Percentiles rank a stretch among this genome's conserved stretches.
These are phyloP conservation scores for Drosophila tani DNA, from an alignment of 1,140 invertebrate genomes.

Conservation along the genomic window DNA sequence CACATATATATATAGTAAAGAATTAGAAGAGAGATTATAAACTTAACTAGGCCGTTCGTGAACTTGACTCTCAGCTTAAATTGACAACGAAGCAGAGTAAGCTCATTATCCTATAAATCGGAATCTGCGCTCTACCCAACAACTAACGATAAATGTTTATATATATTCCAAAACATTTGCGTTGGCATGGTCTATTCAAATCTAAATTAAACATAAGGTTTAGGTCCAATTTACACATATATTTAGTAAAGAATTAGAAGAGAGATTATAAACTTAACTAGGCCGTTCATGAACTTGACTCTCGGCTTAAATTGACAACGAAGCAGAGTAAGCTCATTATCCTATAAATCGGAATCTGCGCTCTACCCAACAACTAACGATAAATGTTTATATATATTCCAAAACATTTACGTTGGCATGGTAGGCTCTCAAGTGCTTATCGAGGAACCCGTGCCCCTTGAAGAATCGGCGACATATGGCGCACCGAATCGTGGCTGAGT, in stretches of 20 bases:
- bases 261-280: neutral
- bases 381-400: neutral
- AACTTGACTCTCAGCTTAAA: too few species aligned
- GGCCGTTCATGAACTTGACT: slow-evolving; percentile 1
- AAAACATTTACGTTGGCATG: neutral
- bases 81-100: too few species aligned
- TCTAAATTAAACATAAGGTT: neutral
- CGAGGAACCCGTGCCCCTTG: slow-evolving; percentile 15
- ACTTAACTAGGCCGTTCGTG: too few species aligned
- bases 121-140: too few species aligned
- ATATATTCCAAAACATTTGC: too few species aligned
- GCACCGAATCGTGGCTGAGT: slow-evolving; percentile 18
- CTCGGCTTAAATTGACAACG: neutral
- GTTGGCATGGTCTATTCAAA: too few species aligned
- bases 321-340: slow-evolving; percentile 1
- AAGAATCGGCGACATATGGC: slow-evolving; percentile 29
- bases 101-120: too few species aligned
- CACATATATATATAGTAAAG: too few species aligned
- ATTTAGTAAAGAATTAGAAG: neutral
- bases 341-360: neutral
- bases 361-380: neutral
- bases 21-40: too few species aligned
- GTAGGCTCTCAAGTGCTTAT: slow-evolving; percentile 9
- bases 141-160: too few species aligned
- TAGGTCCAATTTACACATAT: too few species aligned